Percentiles rank a stretch among this genome's conserved stretches.
phyloP scores from a whole-genome alignment of 2,888 invertebrate genomes.

The Chalcis sispes region DNA sequence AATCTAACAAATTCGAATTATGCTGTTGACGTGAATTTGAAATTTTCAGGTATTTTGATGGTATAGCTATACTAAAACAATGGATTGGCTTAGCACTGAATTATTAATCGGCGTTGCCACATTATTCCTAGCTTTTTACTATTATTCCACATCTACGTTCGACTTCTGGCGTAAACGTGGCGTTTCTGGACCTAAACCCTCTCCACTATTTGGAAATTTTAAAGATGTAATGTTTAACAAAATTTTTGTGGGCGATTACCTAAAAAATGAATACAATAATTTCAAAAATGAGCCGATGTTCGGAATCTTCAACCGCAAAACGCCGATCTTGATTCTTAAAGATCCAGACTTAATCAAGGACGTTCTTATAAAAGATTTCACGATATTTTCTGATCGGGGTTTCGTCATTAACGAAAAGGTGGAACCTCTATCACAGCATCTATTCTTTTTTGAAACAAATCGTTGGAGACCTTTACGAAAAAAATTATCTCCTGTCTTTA shows the following conservation, averaged over 20 bases:
- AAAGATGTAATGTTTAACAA: constrained; percentile 69
- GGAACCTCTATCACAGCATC: constrained; percentile 71
- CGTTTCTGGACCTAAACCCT: constrained; percentile 72
- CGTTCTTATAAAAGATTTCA: constrained; percentile 64
- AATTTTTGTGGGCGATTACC: constrained; percentile 69
- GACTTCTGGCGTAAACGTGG: constrained; percentile 75
- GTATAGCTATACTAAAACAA: no score
- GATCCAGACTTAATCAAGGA: constrained; percentile 64
- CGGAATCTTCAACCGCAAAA: constrained; percentile 60
- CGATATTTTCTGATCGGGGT: constrained; percentile 63
- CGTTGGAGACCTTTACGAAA: constrained; percentile 76
- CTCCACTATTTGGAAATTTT: constrained; percentile 75
- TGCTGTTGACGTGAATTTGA: no score
- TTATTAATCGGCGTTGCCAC: background rate
- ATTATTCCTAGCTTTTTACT: constrained; percentile 59
- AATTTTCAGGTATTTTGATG: no score
- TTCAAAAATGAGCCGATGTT: constrained; percentile 57
- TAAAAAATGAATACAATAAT: constrained; percentile 69
- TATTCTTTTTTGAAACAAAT: constrained; percentile 71
- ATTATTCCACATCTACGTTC: constrained; percentile 71
- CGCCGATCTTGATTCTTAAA: constrained; percentile 61
- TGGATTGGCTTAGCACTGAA: background rate
- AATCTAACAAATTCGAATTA: no score
- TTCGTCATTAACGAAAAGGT: constrained; percentile 52
- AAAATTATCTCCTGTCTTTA: constrained; percentile 76